These are phyloP conservation scores for Hyperoplus lanceolatus DNA, from an alignment of 2,797 vertebrate species.

Conservation along the genomic window DNA sequence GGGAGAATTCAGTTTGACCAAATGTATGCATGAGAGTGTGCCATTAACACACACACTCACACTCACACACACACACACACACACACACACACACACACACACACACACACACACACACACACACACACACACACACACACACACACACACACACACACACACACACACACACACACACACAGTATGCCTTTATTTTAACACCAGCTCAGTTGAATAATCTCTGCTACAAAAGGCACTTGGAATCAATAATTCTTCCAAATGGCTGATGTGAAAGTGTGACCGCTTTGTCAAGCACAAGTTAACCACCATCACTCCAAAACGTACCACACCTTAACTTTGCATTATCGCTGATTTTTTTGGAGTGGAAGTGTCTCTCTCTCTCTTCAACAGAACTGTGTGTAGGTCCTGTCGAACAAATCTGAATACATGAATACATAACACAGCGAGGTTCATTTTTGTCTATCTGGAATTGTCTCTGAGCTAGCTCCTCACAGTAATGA, in stretches of 20 bases:
- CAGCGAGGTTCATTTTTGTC: slow-evolving; percentile 1
- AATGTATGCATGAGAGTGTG: slow-evolving; percentile 52
- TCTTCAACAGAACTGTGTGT: slow-evolving; percentile 37
- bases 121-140: too few relatives aligned
- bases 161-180: too few relatives aligned
- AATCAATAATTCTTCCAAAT: slow-evolving; percentile 20
- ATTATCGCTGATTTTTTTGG: slow-evolving; percentile 32
- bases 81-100: too few relatives aligned
- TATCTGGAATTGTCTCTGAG: slow-evolving; percentile 18
- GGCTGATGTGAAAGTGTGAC: slow-evolving; percentile 46
- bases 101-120: too few relatives aligned
- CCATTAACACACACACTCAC: slow-evolving; percentile 17
- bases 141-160: too few relatives aligned
- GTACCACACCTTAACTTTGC: slow-evolving; percentile 31
- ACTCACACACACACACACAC: too few relatives aligned
- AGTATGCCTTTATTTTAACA: slow-evolving; percentile 1
- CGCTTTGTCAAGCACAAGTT: slow-evolving; percentile 50
- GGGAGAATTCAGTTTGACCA: slow-evolving; percentile 32
- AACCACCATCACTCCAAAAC: slow-evolving; percentile 29
- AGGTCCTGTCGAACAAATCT: too few relatives aligned
- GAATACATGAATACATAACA: slow-evolving; percentile 54
- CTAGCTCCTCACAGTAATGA: slow-evolving; percentile 27
- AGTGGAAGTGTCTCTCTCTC: slow-evolving; percentile 49
- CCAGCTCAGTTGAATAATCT: slow-evolving; percentile 16
- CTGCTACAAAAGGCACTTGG: slow-evolving; percentile 39